phyloP scores from a whole-genome alignment of 2,888 invertebrate genomes.

The Cephus rjabovi region DNA sequence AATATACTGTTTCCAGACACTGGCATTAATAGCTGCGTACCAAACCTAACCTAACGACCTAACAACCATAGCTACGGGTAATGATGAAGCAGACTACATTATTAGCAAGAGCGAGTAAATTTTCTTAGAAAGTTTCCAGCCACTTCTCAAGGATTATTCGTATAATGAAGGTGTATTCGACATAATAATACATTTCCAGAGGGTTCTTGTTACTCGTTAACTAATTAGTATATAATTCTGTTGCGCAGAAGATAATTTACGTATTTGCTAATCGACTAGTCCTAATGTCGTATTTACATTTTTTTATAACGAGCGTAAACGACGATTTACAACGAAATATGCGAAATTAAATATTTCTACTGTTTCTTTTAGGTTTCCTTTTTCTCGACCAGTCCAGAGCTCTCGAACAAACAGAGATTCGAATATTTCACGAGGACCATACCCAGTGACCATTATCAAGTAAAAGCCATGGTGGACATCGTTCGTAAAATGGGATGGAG shows the following conservation, averaged over 20 bases:
- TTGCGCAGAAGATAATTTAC: neutral
- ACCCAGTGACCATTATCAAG: constrained; percentile 94
- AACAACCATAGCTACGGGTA: neutral
- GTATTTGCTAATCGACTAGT: neutral
- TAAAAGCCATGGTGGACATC: constrained; percentile 95
- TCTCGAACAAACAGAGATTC: constrained; percentile 94
- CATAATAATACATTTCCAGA: neutral
- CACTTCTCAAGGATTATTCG: neutral
- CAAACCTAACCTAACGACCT: neutral
- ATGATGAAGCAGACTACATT: neutral
- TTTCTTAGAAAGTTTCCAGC: neutral
- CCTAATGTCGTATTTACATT: neutral
- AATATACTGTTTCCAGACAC: neutral
- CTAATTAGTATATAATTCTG: neutral
- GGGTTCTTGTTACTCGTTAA: neutral
- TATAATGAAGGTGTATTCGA: neutral
- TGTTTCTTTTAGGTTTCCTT: constrained; percentile 83
- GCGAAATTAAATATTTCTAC: neutral
- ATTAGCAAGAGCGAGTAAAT: neutral
- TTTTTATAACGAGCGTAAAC: too few species aligned
- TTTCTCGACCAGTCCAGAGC: constrained; percentile 94
- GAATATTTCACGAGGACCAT: constrained; percentile 95
- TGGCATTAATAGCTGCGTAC: neutral
- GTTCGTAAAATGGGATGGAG: constrained; percentile 89
- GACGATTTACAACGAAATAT: neutral